Conservation (phyloP, 2,113 vertebrate species). For the Hippocampus barbouri region DNA sequence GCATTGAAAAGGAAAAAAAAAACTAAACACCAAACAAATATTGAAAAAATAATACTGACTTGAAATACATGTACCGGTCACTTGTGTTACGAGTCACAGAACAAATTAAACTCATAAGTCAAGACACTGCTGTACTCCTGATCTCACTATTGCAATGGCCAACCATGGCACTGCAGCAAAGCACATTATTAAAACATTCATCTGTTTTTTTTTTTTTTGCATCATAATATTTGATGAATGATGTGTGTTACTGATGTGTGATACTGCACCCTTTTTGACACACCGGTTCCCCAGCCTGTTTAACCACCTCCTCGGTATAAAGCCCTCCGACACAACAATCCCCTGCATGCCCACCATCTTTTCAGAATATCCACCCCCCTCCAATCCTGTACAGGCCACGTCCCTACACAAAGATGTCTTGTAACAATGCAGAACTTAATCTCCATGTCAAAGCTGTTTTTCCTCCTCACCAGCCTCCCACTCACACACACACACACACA, state of each 20-base stretch:
- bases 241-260: too few species aligned
- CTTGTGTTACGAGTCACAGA: not conserved
- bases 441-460: slow-evolving; percentile 99
- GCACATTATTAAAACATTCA: not conserved
- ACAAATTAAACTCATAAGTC: not conserved
- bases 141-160: not conserved
- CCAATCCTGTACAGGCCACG: slow-evolving; percentile 10
- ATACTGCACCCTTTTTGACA: too few species aligned
- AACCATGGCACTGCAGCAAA: not conserved
- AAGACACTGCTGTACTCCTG: not conserved
- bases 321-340: slow-evolving; percentile 28
- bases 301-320: too few species aligned
- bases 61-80: not conserved
- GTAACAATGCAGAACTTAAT: slow-evolving; percentile 96
- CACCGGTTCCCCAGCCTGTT: too few species aligned
- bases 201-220: too few species aligned
- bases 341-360: slow-evolving; percentile 48
- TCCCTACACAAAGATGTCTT: slow-evolving; percentile 98
- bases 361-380: too few species aligned
- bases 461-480: slow-evolving; percentile 78
- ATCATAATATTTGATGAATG: too few species aligned
- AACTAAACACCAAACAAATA: too few species aligned
- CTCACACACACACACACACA: slow-evolving; percentile 10
- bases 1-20: not conserved
- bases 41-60: not conserved